Base-by-base conservation (phyloP, 2,888 invertebrate genomes). In the Schrankia costaestrigalis region DNA sequence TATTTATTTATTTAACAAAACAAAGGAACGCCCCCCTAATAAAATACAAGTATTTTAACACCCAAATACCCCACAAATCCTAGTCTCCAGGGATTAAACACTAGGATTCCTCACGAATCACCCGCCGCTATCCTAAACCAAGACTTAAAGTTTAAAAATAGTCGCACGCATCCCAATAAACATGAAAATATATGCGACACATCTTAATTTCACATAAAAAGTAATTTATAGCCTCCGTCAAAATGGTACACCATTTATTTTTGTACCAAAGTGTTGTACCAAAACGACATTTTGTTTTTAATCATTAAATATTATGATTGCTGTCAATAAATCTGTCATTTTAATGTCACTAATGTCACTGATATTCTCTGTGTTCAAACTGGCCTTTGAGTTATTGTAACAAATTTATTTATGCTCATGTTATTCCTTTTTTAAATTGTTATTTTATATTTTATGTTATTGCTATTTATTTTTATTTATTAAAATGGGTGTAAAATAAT, bases 181-280 rank as follows among this genome's bases (percentile, higher is more conserved):
- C 63, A 58, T 31, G 31, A 41, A 56, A 69, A 82, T 71, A 76
- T 81, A 84, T 62, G 77, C 59, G 54, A 41, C 71, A 79, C 84
- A 79, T 84, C 79, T 85, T 84, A 79, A 82, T 83, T 77, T 71
- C 77, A 75, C 78, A 84, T 84, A 78, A 85, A 84, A 25, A 78
- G 67, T 57, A 73, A 82, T 80, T 80, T 81, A 79, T 63, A 30
- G 44, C 65, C 54, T 52, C 63, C 54, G 67, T 69, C 69, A 68
- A 70, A 71, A 31, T 31, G n/a, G 18, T 35, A n/a, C 51, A 54
- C 66, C 62, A 67, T 74, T 72, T 78, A 74, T 73, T 81, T 83
- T 82, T 74, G 66, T 62, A 61, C 56, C 48, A 49, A 52, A 55
- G 32, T 50, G 58, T 38, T 68, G 62, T 61, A 71, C 60, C 71